Conservation (phyloP, 1,140 invertebrate genomes). For the Cotesia chilonis region DNA sequence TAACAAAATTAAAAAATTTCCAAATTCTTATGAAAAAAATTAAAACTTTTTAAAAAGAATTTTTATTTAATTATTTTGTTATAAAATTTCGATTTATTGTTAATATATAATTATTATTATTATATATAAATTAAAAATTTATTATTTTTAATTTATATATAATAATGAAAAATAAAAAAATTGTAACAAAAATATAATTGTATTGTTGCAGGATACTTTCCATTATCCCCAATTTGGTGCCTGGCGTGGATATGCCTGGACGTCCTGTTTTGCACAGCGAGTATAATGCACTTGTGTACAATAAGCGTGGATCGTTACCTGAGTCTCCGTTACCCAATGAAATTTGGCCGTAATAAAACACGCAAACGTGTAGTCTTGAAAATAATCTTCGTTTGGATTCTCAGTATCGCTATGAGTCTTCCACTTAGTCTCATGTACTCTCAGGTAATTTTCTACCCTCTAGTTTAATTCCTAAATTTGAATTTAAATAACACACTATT, state of each 20-base stretch:
- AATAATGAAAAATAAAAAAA: background rate
- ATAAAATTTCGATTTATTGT: too few relatives aligned
- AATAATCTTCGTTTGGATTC: constrained; percentile 89
- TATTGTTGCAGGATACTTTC: constrained; percentile 81
- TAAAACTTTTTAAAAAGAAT: too few relatives aligned
- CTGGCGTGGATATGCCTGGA: constrained; percentile 90
- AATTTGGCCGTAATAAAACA: constrained; percentile 90
- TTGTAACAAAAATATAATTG: too few relatives aligned
- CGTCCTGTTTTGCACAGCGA: constrained; percentile 94
- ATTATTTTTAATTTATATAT: too few relatives aligned
- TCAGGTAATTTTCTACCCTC: constrained; percentile 68
- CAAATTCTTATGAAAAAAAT: too few relatives aligned
- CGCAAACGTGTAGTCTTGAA: constrained; percentile 84
- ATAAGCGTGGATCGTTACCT: constrained; percentile 93
- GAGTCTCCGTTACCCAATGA: constrained; percentile 86
- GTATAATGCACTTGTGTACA: constrained; percentile 95
- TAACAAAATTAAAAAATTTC: too few relatives aligned
- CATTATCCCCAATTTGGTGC: constrained; percentile 81
- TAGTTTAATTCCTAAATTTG: constrained; percentile 9
- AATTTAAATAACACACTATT: constrained; percentile 3
- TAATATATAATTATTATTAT: too few relatives aligned
- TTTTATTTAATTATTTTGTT: too few relatives aligned
- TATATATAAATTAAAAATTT: too few relatives aligned
- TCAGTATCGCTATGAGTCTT: constrained; percentile 88
- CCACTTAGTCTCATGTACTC: constrained; percentile 89